phyloP scores from a whole-genome alignment of 2,888 invertebrate species.

The Microplitis manilae region DNA sequence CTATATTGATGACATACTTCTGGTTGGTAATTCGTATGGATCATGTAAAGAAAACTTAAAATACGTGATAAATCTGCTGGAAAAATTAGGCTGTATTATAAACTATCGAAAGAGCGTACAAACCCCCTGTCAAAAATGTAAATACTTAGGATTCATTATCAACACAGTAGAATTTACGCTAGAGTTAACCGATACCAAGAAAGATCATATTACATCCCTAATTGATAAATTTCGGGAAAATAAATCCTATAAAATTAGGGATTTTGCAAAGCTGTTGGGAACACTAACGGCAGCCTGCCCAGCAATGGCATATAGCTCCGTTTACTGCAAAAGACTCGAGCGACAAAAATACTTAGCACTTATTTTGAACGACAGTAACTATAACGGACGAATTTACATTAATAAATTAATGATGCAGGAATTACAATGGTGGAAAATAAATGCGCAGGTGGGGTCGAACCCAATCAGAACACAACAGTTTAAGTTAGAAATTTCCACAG shows the following conservation, averaged over 20 bases:
- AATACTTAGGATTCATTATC: slow-evolving; percentile 36
- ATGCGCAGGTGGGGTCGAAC: neutral
- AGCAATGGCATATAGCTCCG: neutral
- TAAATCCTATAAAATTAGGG: slow-evolving; percentile 25
- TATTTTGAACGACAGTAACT: slow-evolving; percentile 27
- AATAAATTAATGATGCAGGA: neutral
- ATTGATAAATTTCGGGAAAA: slow-evolving; percentile 19
- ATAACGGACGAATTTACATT: slow-evolving; percentile 27
- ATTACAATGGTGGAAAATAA: slow-evolving; percentile 28
- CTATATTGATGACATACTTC: slow-evolving; percentile 34
- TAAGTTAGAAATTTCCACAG: slow-evolving; percentile 33
- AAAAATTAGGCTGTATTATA: neutral
- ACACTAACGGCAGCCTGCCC: too few relatives aligned
- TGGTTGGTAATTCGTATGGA: neutral
- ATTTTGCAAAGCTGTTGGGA: neutral
- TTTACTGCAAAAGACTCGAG: slow-evolving; percentile 15
- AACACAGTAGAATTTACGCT: neutral
- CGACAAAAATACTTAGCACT: slow-evolving; percentile 33
- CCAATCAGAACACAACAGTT: slow-evolving; percentile 30
- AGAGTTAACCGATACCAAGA: neutral
- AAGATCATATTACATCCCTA: neutral
- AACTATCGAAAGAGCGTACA: slow-evolving; percentile 6
- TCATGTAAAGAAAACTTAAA: neutral
- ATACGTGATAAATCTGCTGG: neutral
- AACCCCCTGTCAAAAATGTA: neutral